Evolutionary conservation across 2,113 vertebrate genomes (phyloP).

Genomic region (Cinclus cinclus): DNA sequence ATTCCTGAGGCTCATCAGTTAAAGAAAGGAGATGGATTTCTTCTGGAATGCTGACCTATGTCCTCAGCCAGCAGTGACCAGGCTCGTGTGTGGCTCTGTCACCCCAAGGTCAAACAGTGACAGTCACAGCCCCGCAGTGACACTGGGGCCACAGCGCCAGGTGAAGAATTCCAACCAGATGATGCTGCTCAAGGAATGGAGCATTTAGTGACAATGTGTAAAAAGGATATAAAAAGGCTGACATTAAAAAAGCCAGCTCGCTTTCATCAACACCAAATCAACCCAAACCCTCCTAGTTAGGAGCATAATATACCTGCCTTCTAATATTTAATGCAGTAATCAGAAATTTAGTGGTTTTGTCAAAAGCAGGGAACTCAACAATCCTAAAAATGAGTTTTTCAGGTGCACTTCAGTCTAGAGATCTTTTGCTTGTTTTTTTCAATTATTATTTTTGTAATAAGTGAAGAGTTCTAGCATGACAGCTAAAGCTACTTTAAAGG

Average conservation of each 20-base stretch:
- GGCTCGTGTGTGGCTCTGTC: neutral
- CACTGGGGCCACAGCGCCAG: neutral
- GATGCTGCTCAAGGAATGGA: neutral
- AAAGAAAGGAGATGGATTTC: neutral
- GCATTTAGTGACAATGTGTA: neutral
- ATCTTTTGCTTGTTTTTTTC: neutral
- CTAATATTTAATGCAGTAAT: neutral
- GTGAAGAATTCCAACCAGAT: accelerated
- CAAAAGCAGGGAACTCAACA: neutral
- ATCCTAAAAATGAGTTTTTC: neutral
- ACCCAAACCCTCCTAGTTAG: neutral
- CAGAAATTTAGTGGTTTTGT: neutral
- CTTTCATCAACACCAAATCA: neutral
- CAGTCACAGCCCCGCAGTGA: neutral
- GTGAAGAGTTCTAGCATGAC: neutral
- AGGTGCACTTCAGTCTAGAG: neutral
- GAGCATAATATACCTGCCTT: neutral
- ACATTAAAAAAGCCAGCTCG: neutral
- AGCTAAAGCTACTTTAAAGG: neutral
- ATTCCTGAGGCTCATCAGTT: neutral
- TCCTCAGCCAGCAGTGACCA: neutral
- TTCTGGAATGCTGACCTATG: neutral
- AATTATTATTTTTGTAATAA: neutral
- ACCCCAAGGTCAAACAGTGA: too few species aligned
- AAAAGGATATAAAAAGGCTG: neutral